Conservation (phyloP, 1,140 invertebrate species). For the Acyrthosiphon pisum region DNA sequence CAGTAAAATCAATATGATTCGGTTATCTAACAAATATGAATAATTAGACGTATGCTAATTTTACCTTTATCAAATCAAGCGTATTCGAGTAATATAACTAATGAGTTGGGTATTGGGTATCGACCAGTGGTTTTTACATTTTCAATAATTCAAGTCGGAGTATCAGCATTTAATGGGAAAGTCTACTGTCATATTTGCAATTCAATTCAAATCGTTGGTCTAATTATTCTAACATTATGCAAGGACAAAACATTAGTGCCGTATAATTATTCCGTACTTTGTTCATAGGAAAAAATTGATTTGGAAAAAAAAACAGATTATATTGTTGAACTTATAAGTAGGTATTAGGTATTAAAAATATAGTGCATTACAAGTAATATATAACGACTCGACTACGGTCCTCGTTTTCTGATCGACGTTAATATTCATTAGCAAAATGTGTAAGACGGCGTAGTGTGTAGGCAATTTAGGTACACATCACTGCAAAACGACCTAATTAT, state of each 20-base stretch:
- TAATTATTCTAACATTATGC: neutral
- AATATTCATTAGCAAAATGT: neutral
- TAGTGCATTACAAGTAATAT: neutral
- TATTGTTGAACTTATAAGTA: neutral
- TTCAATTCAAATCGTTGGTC: neutral
- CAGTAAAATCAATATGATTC: conserved; percentile 12
- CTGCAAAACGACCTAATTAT: neutral
- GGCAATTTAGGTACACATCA: neutral
- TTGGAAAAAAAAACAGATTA: neutral
- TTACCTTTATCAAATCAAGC: neutral
- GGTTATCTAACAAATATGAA: neutral
- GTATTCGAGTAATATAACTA: neutral
- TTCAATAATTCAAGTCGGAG: neutral
- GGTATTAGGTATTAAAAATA: neutral
- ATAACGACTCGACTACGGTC: neutral
- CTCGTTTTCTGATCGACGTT: neutral
- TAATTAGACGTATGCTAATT: conserved; percentile 1
- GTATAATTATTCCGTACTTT: neutral
- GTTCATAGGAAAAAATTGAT: neutral
- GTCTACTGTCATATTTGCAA: neutral
- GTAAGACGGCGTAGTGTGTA: neutral
- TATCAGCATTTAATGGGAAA: neutral
- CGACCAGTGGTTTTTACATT: neutral
- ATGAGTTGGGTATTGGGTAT: neutral
- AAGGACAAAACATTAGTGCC: neutral